Conservation (phyloP, 2,113 vertebrate species). For the Halcyon malimbica region DNA sequence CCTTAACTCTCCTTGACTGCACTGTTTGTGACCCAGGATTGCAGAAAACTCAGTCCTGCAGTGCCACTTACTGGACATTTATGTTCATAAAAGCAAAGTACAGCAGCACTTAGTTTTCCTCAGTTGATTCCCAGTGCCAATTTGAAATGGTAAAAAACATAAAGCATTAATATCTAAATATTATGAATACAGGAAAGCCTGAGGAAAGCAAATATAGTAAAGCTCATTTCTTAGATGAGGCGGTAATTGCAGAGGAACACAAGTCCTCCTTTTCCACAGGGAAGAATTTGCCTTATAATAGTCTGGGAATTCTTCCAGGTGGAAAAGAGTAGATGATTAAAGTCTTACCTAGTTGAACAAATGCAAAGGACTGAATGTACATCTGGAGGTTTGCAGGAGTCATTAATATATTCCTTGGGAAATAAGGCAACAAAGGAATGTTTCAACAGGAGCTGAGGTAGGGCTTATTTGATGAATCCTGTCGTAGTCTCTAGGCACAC, state of each 20-base stretch:
- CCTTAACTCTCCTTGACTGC: background rate
- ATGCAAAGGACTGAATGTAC: background rate
- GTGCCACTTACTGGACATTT: constrained; percentile 60
- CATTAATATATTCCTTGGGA: background rate
- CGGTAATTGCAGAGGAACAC: background rate
- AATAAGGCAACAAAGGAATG: background rate
- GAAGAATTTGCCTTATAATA: background rate
- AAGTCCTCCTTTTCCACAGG: background rate
- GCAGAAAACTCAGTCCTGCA: constrained; percentile 33
- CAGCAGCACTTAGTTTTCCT: background rate
- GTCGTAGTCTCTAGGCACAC: background rate
- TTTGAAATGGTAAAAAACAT: background rate
- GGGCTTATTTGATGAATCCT: background rate
- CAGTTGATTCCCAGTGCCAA: background rate
- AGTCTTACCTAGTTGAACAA: background rate
- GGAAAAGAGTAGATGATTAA: background rate
- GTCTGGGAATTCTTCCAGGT: background rate
- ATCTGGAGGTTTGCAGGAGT: background rate
- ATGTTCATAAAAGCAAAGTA: background rate
- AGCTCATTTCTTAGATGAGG: background rate
- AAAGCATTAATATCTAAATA: background rate
- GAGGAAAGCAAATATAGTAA: background rate
- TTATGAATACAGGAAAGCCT: background rate
- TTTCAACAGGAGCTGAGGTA: background rate
- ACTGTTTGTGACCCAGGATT: background rate